These are phyloP conservation scores for Styela plicata DNA, from an alignment of 23 tunicate genomes.

Conservation along the genomic window DNA sequence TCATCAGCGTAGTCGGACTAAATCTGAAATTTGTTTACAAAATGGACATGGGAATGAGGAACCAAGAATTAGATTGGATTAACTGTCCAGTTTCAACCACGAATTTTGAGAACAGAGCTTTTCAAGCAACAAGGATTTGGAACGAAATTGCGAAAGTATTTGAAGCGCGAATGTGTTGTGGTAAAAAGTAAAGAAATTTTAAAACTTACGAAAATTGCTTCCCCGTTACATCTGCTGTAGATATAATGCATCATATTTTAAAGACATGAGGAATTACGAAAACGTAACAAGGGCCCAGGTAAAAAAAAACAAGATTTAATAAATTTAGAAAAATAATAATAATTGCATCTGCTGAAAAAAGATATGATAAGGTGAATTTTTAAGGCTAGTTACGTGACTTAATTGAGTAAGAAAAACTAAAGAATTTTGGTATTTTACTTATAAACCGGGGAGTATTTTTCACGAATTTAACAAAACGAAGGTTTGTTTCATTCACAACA, in stretches of 20 bases:
- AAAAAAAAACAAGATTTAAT: no score
- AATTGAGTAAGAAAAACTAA: no score
- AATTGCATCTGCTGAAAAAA: no score
- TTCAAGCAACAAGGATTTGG: neutral
- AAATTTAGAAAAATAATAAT: no score
- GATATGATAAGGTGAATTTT: no score
- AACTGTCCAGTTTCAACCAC: neutral
- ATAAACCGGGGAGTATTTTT: no score
- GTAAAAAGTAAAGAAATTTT: neutral
- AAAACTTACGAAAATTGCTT: neutral
- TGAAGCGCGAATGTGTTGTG: neutral
- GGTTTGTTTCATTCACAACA: no score
- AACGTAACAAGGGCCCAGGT: neutral
- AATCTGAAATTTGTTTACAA: no score
- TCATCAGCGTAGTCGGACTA: no score
- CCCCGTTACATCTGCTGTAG: neutral
- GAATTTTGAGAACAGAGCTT: neutral
- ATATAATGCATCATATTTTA: neutral
- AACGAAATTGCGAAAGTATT: neutral
- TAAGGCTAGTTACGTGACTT: no score
- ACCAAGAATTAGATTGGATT: neutral
- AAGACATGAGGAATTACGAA: neutral
- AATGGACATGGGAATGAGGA: neutral
- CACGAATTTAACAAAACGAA: no score
- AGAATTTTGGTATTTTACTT: neutral